A percentile compares a stretch with the other conserved stretches of the same genome.
These are phyloP conservation scores for Macrotrachela quadricornifera DNA, from an alignment of 1,140 invertebrate species.

Conservation along the genomic window DNA sequence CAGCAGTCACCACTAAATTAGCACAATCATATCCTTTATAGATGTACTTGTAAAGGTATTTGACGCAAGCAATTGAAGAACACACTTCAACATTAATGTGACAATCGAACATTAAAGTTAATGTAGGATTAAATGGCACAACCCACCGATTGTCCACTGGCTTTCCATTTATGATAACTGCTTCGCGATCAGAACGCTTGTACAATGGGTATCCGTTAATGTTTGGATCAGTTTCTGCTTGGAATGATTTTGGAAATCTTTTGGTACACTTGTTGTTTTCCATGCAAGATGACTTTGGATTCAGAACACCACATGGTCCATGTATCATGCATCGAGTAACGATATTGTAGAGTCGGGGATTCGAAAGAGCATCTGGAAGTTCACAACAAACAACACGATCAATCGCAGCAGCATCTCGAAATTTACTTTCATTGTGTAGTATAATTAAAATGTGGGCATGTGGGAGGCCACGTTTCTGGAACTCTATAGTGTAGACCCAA, in stretches of 20 bases:
- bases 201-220: conserved; percentile 28
- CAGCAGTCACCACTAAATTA: neutral
- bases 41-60: conserved; percentile 12
- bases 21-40: conserved; percentile 8
- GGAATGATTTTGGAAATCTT: conserved; percentile 20
- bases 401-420: conserved; percentile 9
- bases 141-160: conserved; percentile 12
- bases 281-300: conserved; percentile 30
- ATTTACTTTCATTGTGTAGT: conserved; percentile 12
- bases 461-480: conserved; percentile 25
- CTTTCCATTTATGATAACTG: too few species aligned
- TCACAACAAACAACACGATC: conserved; percentile 14
- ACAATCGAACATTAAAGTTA: conserved; percentile 6
- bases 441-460: conserved; percentile 20
- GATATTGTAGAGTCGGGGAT: neutral
- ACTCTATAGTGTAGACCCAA: conserved; percentile 15
- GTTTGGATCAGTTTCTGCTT: conserved; percentile 21
- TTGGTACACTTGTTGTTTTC: conserved; percentile 30
- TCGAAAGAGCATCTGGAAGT: conserved; percentile 10
- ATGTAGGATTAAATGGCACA: conserved; percentile 11
- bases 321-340: neutral
- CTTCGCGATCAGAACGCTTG: too few species aligned
- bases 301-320: too few species aligned
- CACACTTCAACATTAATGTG: conserved; percentile 13
- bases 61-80: conserved; percentile 10